Evolutionary conservation across 2,797 vertebrate genomes (phyloP), one percentile per base, ranked within the genome.

Genomic region (Loriculus beryllinus): DNA sequence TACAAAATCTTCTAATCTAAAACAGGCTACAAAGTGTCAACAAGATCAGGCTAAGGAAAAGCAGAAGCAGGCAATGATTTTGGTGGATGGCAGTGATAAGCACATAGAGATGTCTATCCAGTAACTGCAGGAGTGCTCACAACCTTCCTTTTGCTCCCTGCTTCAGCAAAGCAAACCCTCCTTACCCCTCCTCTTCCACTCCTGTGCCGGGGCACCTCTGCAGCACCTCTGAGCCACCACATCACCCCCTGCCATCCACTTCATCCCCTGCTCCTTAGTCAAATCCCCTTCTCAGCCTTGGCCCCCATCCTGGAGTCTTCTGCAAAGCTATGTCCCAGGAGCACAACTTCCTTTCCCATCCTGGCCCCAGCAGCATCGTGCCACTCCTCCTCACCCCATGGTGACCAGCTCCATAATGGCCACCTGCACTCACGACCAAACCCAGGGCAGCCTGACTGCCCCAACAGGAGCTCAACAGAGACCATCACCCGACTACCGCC

Each of bases 391-490:
- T 71, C 19, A 56, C 14, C 33, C 35, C 14, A 6, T 0, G 1
- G 21, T 2, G 4, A 9, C 33, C 7, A 6, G 37, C 37, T 64
- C 15, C 20, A 5, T 39, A 12, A 9, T 0, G 2, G 42, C 31
- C 65, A 26, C 25, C 39, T 15, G 28, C 28, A 29, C 8, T 23
- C 3, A 2, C 23, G 10, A 39, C 23, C 0, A 2, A 10, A 1
- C 7, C 2, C 4, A 21, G 20, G 48, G 9, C 16, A 68, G 15
- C 31, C 67, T 57, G n/a, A 35, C n/a, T 85, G 45, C 33, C 28
- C 51, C 0, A 0, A 4, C 5, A 60, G 42, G 18, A 91, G 35
- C 45, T 14, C 0, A 0, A 14, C 1, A 4, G 43, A 43, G 28
- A 71, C 5, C 26, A 65, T 17, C 54, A 57, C 4, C 9, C 39